A percentile compares a stretch with the other conserved stretches of the same genome.
phyloP scores from a whole-genome alignment of 2,797 vertebrate species.

The Streptopelia turtur region DNA sequence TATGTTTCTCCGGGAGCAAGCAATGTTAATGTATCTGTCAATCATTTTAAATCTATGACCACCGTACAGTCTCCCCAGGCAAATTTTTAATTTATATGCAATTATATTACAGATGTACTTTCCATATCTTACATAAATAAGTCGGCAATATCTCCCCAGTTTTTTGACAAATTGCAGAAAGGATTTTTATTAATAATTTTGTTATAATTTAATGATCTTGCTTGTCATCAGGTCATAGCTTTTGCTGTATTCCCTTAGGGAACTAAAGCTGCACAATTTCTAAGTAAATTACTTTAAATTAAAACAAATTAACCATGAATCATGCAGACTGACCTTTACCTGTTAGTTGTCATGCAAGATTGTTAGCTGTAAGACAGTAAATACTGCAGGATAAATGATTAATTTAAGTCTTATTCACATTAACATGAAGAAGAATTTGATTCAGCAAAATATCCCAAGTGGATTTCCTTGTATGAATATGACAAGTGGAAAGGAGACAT shows the following conservation, averaged over 20 bases:
- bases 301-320: constrained; percentile 54
- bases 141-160: neutral
- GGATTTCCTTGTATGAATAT: neutral
- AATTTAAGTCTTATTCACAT: constrained; percentile 23
- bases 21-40: constrained; percentile 37
- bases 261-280: neutral
- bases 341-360: constrained; percentile 16
- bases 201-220: neutral
- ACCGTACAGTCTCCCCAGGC: neutral
- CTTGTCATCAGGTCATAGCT: constrained; percentile 6
- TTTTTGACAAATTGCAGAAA: constrained; percentile 9
- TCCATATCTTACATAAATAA: constrained; percentile 32
- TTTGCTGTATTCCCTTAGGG: neutral
- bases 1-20: constrained; percentile 20
- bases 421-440: constrained; percentile 1
- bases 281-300: constrained; percentile 51
- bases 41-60: constrained; percentile 42
- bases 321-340: constrained; percentile 40
- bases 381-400: constrained; percentile 30
- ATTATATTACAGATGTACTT: constrained; percentile 22
- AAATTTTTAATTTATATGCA: constrained; percentile 46
- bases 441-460: neutral
- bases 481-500: neutral
- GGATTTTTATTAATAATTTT: constrained; percentile 13
- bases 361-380: constrained; percentile 36